These are phyloP conservation scores for Leptinotarsa lineolata DNA, from an alignment of 1,140 invertebrate genomes.

Conservation along the genomic window DNA sequence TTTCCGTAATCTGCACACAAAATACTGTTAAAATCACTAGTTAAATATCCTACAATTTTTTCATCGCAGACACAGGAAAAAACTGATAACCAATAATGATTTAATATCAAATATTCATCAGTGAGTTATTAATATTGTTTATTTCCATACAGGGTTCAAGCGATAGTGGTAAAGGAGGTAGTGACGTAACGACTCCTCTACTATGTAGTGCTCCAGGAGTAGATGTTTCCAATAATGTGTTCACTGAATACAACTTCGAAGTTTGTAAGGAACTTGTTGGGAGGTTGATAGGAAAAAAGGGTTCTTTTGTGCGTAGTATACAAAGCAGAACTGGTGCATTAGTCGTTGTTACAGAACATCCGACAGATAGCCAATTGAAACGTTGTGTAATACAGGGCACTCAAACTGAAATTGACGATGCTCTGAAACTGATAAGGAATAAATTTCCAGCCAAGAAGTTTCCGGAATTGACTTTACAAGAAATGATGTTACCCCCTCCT, in stretches of 20 bases:
- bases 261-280: conserved; percentile 82
- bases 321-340: conserved; percentile 77
- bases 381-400: conserved; percentile 62
- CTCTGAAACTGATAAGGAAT: conserved; percentile 80
- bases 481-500: conserved; percentile 68
- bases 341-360: conserved; percentile 78
- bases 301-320: conserved; percentile 79
- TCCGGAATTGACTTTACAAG: conserved; percentile 78
- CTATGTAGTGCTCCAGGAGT: conserved; percentile 51
- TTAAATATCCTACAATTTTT: too few relatives aligned
- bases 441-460: conserved; percentile 80
- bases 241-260: conserved; percentile 73
- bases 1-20: too few relatives aligned
- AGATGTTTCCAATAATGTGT: conserved; percentile 21
- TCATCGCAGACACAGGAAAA: too few relatives aligned
- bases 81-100: too few relatives aligned
- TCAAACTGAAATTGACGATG: conserved; percentile 74
- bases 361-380: conserved; percentile 70
- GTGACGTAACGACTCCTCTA: conserved; percentile 67
- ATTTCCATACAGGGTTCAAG: conserved; percentile 65
- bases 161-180: conserved; percentile 77
- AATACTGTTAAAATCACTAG: too few relatives aligned
- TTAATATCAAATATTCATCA: too few relatives aligned
- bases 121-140: too few relatives aligned
- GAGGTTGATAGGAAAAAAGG: conserved; percentile 83